Conservation (phyloP, 2,797 vertebrate genomes). For the Protonibea diacanthus region DNA sequence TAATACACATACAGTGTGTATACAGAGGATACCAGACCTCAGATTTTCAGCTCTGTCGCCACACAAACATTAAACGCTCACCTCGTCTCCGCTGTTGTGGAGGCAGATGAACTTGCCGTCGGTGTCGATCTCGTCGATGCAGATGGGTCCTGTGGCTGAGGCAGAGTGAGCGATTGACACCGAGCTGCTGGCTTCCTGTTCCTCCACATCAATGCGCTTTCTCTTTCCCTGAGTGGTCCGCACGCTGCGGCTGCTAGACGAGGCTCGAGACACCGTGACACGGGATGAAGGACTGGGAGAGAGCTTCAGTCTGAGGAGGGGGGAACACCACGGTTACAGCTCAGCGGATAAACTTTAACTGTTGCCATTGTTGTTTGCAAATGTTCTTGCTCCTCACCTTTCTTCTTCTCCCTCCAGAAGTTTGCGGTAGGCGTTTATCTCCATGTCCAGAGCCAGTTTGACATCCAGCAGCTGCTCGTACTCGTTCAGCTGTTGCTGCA, state of each 20-base stretch:
- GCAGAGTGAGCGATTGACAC: conserved; percentile 92
- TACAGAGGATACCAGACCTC: background rate
- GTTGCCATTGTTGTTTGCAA: background rate
- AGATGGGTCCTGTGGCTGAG: conserved; percentile 89
- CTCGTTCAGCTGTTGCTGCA: conserved; percentile 91
- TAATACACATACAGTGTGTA: background rate
- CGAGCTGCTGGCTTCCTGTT: conserved; percentile 92
- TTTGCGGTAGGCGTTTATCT: conserved; percentile 93
- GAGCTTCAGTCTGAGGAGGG: conserved; percentile 86
- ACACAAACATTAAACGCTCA: conserved; percentile 53
- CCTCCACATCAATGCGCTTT: conserved; percentile 90
- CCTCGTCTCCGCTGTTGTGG: conserved; percentile 90
- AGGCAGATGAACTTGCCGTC: conserved; percentile 94
- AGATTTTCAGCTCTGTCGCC: background rate
- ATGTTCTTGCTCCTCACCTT: conserved; percentile 80
- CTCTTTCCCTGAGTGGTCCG: conserved; percentile 89
- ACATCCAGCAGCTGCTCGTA: conserved; percentile 94
- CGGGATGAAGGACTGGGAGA: conserved; percentile 89
- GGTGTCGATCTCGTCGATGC: conserved; percentile 90
- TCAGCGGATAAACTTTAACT: background rate
- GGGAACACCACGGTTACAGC: background rate
- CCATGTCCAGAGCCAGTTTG: conserved; percentile 94
- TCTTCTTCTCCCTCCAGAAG: conserved; percentile 94
- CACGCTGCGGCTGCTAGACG: conserved; percentile 88
- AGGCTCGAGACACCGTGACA: conserved; percentile 90